Evolutionary conservation across 2,888 invertebrate genomes (phyloP).

Genomic region (Apoderus coryli): DNA sequence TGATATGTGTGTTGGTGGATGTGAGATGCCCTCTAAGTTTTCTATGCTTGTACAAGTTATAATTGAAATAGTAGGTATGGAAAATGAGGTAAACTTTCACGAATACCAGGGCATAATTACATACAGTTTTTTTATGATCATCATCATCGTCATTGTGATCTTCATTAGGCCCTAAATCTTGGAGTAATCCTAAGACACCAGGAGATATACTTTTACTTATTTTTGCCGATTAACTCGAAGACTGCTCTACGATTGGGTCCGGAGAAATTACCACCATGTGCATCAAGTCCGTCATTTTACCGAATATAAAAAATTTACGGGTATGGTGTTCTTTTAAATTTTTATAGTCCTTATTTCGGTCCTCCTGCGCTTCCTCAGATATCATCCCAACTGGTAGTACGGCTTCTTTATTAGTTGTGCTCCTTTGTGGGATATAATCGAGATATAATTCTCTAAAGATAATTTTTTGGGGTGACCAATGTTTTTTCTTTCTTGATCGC

Average conservation of each 20-base stretch:
- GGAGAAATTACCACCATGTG: slow-evolving; percentile 12
- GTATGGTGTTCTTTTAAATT: slow-evolving; percentile 10
- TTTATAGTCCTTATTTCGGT: slow-evolving; percentile 15
- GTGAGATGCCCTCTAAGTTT: too few species aligned
- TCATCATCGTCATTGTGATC: slow-evolving; percentile 1
- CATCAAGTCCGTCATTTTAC: slow-evolving; percentile 13
- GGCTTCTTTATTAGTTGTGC: slow-evolving; percentile 13
- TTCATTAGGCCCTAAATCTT: slow-evolving; percentile 6
- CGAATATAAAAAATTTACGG: slow-evolving; percentile 10
- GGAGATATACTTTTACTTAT: slow-evolving; percentile 5
- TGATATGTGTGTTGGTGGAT: too few species aligned
- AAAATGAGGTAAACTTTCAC: too few species aligned
- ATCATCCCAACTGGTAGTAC: slow-evolving; percentile 15
- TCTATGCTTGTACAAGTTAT: too few species aligned
- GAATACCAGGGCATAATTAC: too few species aligned
- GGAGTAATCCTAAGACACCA: slow-evolving; percentile 4
- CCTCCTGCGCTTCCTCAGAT: slow-evolving; percentile 16
- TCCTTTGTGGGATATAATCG: slow-evolving; percentile 15
- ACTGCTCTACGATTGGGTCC: slow-evolving; percentile 9
- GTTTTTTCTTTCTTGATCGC: slow-evolving; percentile 7
- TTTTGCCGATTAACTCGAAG: slow-evolving; percentile 3
- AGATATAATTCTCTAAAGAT: slow-evolving; percentile 12
- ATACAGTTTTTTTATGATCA: slow-evolving; percentile 2
- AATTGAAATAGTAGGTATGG: too few species aligned
- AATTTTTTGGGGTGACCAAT: slow-evolving; percentile 8